A percentile compares a stretch with the other conserved stretches of the same genome.
Conservation (phyloP, 2,797 vertebrate species). For the Lindbergichthys nudifrons region DNA sequence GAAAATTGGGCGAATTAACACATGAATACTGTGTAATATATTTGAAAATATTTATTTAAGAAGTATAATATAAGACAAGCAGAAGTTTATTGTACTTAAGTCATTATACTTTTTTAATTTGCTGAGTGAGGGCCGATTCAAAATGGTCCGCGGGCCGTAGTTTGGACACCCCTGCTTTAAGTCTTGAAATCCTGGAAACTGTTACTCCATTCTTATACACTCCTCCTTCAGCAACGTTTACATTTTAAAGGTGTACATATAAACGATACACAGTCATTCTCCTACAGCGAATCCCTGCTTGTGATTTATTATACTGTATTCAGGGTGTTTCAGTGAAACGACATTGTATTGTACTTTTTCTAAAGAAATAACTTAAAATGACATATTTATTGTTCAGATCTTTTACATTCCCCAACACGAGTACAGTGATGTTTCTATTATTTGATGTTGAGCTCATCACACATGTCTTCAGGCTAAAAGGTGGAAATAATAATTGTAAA, state of each 20-base stretch:
- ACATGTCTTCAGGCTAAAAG: background rate
- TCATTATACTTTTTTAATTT: too few species aligned
- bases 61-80: too few species aligned
- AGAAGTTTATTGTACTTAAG: too few species aligned
- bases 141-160: too few species aligned
- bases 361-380: conserved; percentile 30
- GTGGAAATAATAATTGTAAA: conserved; percentile 13
- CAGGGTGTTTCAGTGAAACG: conserved; percentile 31
- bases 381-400: conserved; percentile 59
- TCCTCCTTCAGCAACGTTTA: conserved; percentile 38
- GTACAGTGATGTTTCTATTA: background rate
- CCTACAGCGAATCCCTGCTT: background rate
- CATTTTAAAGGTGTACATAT: conserved; percentile 23
- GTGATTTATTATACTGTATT: background rate
- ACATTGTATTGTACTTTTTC: background rate
- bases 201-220: conserved; percentile 9
- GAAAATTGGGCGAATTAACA: too few species aligned
- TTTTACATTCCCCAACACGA: conserved; percentile 37
- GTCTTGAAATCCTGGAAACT: conserved; percentile 25
- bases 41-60: too few species aligned
- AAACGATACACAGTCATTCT: background rate
- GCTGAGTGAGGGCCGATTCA: too few species aligned
- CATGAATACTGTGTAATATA: too few species aligned
- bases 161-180: background rate
- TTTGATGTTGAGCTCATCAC: conserved; percentile 1